Evolutionary conservation across 1,140 invertebrate genomes (phyloP).

Genomic region (Calliopsis andreniformis): DNA sequence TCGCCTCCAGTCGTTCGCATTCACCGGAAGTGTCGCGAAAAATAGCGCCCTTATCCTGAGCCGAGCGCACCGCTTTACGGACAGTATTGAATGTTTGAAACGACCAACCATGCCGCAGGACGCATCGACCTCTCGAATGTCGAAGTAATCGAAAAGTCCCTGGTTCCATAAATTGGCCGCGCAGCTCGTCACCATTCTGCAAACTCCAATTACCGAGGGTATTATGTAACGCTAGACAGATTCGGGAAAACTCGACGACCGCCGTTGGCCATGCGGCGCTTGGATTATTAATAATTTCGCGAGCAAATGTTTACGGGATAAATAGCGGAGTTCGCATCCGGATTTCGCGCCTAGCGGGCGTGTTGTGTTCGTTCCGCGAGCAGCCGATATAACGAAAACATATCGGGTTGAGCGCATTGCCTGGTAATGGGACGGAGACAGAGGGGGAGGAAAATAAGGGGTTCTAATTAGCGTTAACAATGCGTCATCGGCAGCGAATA

Average conservation of each 20-base stretch:
- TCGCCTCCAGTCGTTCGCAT: conserved; percentile 9
- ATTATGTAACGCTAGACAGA: not conserved
- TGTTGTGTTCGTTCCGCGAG: conserved; percentile 17
- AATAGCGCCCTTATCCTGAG: conserved; percentile 29
- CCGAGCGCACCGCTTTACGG: not conserved
- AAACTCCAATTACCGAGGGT: conserved; percentile 1
- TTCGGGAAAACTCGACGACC: conserved; percentile 4
- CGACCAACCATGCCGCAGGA: no score
- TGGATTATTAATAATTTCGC: conserved; percentile 55
- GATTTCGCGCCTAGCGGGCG: conserved; percentile 20
- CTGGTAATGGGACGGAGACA: not conserved
- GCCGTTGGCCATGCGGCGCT: not conserved
- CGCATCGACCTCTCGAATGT: not conserved
- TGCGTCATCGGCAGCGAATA: conserved; percentile 51
- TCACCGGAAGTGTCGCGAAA: conserved; percentile 27
- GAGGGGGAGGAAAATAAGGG: conserved; percentile 2
- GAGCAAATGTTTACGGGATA: conserved; percentile 56
- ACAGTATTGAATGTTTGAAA: not conserved
- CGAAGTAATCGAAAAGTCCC: not conserved
- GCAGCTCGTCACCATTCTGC: not conserved
- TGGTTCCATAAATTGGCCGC: conserved; percentile 1
- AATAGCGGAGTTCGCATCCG: conserved; percentile 29
- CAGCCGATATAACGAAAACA: conserved; percentile 11
- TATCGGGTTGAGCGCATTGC: not conserved
- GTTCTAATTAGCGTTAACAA: conserved; percentile 65